These are phyloP conservation scores for Arothron firmamentum DNA, from an alignment of 2,113 vertebrate species.

Conservation along the genomic window DNA sequence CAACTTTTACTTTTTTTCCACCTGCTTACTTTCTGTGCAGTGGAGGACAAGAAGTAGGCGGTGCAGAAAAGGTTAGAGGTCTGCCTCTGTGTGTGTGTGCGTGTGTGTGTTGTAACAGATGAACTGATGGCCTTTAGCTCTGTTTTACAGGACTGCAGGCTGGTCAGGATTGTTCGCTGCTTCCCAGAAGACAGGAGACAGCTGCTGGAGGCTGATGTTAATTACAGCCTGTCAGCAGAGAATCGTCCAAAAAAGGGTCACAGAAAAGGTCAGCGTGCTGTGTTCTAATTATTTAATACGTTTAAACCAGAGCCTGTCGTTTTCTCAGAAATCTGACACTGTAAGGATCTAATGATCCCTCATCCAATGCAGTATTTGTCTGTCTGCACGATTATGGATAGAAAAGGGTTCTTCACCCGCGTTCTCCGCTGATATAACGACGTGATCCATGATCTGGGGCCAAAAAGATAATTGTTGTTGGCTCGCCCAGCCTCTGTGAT, in stretches of 20 bases:
- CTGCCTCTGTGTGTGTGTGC: neutral
- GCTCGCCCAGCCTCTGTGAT: constrained; percentile 14
- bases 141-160: constrained; percentile 64
- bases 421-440: constrained; percentile 3
- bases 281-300: constrained; percentile 69
- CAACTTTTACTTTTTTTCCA: neutral
- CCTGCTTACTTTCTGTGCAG: too few relatives aligned
- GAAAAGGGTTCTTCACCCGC: neutral
- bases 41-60: neutral
- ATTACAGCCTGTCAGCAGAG: constrained; percentile 70
- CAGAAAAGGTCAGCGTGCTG: constrained; percentile 65
- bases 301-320: constrained; percentile 35
- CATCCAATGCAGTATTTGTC: neutral
- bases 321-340: constrained; percentile 39
- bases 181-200: constrained; percentile 64
- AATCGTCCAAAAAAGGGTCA: constrained; percentile 64
- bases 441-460: constrained; percentile 20
- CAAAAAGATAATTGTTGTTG: constrained; percentile 12
- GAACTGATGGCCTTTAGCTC: constrained; percentile 68
- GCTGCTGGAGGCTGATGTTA: constrained; percentile 72
- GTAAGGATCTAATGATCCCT: constrained; percentile 31
- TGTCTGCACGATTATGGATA: constrained; percentile 2
- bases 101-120: constrained; percentile 37
- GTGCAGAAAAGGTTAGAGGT: neutral
- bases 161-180: constrained; percentile 53